A percentile compares a stretch with the other conserved stretches of the same genome.
phyloP scores from a whole-genome alignment of 2,113 vertebrate species.

The Dolichotis patagonum region DNA sequence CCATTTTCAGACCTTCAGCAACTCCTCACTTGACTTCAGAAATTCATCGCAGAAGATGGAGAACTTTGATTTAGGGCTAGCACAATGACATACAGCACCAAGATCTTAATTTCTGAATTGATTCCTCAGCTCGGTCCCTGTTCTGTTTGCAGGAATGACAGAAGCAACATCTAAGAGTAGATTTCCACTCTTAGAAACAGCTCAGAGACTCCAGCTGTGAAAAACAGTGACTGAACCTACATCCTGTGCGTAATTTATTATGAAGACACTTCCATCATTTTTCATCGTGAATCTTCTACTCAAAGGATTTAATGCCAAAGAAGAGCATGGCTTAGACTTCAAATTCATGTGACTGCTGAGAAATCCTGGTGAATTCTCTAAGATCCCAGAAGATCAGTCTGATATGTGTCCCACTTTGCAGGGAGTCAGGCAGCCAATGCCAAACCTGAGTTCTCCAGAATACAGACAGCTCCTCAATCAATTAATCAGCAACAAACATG shows the following conservation, averaged over 20 bases:
- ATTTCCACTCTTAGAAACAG: no score
- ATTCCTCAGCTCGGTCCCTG: neutral
- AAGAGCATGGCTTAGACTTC: neutral
- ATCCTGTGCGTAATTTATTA: accelerated
- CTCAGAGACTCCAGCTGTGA: neutral
- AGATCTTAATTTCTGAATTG: neutral
- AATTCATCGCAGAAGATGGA: neutral
- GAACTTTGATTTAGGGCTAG: slow-evolving; percentile 9
- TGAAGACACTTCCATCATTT: neutral
- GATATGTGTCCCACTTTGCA: neutral
- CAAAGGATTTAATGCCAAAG: neutral
- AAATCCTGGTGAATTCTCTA: neutral
- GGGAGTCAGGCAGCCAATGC: neutral
- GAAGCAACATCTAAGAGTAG: neutral
- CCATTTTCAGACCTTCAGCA: slow-evolving; percentile 30
- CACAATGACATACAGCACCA: accelerated
- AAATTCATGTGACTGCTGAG: neutral
- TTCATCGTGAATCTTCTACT: neutral
- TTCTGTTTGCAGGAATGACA: neutral
- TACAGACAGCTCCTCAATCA: accelerated
- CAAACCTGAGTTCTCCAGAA: neutral
- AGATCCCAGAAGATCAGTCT: neutral
- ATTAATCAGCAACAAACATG: accelerated
- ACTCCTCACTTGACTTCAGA: neutral
- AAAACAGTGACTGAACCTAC: neutral